Percentiles rank a stretch among this genome's conserved stretches.
These are phyloP conservation scores for Willowsia nigromaculata DNA, from an alignment of 2,888 invertebrate genomes.

Conservation along the genomic window DNA sequence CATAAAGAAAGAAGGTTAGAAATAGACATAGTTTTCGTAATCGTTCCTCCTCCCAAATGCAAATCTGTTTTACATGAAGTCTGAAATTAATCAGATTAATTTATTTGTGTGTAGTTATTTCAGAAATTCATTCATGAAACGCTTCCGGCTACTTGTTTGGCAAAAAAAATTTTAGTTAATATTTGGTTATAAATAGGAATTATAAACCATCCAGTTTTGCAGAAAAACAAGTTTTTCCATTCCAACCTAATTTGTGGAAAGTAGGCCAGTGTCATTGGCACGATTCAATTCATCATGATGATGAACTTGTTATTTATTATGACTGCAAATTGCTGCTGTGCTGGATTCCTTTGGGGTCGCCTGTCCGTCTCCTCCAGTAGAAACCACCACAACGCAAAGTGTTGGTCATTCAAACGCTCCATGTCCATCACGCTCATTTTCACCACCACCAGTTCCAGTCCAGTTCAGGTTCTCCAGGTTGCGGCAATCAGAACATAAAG, in stretches of 20 bases:
- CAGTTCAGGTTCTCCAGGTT: slow-evolving; percentile 28
- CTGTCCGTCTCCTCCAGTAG: not conserved
- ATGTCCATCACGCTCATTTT: not conserved
- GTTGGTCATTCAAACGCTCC: slow-evolving; percentile 5
- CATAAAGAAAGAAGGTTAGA: no score
- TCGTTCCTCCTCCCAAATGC: no score
- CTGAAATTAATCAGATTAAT: no score
- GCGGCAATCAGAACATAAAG: slow-evolving; percentile 6
- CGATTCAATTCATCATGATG: not conserved
- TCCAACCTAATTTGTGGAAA: not conserved
- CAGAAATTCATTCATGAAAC: not conserved
- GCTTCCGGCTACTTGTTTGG: no score
- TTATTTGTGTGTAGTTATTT: no score
- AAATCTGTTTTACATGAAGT: no score
- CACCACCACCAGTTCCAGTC: slow-evolving; percentile 19
- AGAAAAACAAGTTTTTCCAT: slow-evolving; percentile 11
- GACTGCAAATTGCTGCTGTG: not conserved
- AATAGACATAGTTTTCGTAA: no score
- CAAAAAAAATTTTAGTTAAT: no score
- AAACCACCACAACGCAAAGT: not conserved
- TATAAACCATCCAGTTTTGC: slow-evolving; percentile 12
- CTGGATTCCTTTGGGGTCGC: slow-evolving; percentile 9
- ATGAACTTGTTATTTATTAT: slow-evolving; percentile 4
- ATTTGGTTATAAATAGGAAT: not conserved
- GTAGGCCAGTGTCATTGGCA: slow-evolving; percentile 22